These are phyloP conservation scores for Lichenostomus cassidix DNA, from an alignment of 2,113 vertebrate genomes.

Conservation along the genomic window DNA sequence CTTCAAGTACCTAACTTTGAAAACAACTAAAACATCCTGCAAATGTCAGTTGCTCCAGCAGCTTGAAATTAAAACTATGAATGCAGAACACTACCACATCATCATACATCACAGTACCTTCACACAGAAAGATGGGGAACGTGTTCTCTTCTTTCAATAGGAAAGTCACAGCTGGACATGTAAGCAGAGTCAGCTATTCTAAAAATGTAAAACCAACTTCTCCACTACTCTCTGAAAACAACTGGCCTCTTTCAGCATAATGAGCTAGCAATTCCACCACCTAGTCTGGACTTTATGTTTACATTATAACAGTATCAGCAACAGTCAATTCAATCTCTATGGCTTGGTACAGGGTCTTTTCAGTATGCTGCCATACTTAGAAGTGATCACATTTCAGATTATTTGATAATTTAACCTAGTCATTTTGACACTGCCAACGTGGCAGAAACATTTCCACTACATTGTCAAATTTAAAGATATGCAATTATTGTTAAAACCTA, in stretches of 20 bases:
- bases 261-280: not conserved
- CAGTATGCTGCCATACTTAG: not conserved
- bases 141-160: not conserved
- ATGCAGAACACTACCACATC: not conserved
- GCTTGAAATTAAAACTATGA: not conserved
- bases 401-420: not conserved
- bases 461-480: not conserved
- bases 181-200: not conserved
- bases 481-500: not conserved
- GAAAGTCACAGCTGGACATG: not conserved
- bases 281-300: accelerated
- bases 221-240: not conserved
- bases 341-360: accelerated
- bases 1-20: not conserved
- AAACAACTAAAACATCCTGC: not conserved
- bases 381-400: not conserved
- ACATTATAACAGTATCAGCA: not conserved
- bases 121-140: not conserved
- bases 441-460: not conserved
- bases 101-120: not conserved
- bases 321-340: not conserved
- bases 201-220: not conserved
- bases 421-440: not conserved
- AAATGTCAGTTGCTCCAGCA: not conserved
- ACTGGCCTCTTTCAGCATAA: not conserved